Conservation (phyloP, 2,797 vertebrate species). For the Sciurus vulgaris region DNA sequence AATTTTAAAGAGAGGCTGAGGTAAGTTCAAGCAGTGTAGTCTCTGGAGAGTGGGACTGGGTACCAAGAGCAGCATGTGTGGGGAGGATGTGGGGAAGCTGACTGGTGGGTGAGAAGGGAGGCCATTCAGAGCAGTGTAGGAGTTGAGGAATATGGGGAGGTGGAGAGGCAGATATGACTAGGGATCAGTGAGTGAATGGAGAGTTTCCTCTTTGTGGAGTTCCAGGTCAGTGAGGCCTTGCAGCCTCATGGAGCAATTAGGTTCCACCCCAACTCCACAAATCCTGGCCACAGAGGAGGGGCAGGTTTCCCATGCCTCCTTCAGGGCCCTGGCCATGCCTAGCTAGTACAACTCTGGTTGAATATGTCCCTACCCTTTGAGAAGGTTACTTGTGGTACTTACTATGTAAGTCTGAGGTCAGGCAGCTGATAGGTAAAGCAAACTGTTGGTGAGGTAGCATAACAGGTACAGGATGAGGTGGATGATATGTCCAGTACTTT, state of each 20-base stretch:
- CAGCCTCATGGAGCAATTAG: not conserved
- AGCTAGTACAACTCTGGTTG: not conserved
- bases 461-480: not conserved
- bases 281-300: not conserved
- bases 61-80: not conserved
- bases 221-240: not conserved
- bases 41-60: not conserved
- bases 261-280: not conserved
- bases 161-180: not conserved
- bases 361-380: not conserved
- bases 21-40: not conserved
- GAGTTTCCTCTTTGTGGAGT: not conserved
- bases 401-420: not conserved
- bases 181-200: not conserved
- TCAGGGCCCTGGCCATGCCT: not conserved
- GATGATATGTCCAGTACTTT: not conserved
- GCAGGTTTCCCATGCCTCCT: not conserved
- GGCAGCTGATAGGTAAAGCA: not conserved
- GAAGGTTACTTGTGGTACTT: not conserved
- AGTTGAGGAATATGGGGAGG: not conserved
- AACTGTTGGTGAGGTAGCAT: not conserved
- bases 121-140: not conserved
- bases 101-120: not conserved
- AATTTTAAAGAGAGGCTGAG: not conserved
- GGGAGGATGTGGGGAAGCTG: not conserved